Conservation (phyloP, 2,888 invertebrate species). For the Nomada lathburiana region DNA sequence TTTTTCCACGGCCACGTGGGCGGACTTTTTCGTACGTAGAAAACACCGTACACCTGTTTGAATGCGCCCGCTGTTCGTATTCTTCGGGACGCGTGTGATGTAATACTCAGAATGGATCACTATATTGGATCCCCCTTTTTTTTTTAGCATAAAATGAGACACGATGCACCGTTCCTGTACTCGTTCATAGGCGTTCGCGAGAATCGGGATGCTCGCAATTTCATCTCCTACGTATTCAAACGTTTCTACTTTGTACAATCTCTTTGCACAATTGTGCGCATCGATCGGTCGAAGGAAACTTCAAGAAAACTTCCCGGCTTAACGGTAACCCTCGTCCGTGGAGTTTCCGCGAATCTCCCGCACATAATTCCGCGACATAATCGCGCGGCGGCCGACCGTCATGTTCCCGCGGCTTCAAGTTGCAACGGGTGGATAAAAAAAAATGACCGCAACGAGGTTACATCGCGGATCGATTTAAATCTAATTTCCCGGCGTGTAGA, state of each 20-base stretch:
- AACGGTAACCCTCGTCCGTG: background rate
- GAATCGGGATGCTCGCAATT: too few relatives aligned
- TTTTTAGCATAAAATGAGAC: background rate
- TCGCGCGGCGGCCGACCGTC: constrained; percentile 31
- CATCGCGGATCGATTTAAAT: constrained; percentile 68
- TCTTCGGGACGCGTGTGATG: constrained; percentile 24
- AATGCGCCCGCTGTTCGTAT: constrained; percentile 49
- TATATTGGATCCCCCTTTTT: constrained; percentile 9
- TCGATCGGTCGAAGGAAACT: too few relatives aligned
- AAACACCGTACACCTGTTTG: constrained; percentile 69
- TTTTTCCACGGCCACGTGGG: constrained; percentile 57
- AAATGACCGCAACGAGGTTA: constrained; percentile 70
- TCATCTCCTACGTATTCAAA: too few relatives aligned
- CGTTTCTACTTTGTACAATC: too few relatives aligned
- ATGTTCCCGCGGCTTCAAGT: constrained; percentile 15
- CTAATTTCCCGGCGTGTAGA: constrained; percentile 61
- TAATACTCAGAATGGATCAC: constrained; percentile 23
- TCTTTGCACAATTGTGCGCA: too few relatives aligned
- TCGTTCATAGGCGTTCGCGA: too few relatives aligned
- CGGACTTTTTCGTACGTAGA: constrained; percentile 58
- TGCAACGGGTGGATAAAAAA: constrained; percentile 45
- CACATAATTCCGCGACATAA: constrained; percentile 50
- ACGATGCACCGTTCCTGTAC: background rate
- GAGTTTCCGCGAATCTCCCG: constrained; percentile 28
- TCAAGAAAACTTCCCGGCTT: too few relatives aligned